Conservation (phyloP, 2,113 vertebrate genomes). For the Rhinogobius similis region DNA sequence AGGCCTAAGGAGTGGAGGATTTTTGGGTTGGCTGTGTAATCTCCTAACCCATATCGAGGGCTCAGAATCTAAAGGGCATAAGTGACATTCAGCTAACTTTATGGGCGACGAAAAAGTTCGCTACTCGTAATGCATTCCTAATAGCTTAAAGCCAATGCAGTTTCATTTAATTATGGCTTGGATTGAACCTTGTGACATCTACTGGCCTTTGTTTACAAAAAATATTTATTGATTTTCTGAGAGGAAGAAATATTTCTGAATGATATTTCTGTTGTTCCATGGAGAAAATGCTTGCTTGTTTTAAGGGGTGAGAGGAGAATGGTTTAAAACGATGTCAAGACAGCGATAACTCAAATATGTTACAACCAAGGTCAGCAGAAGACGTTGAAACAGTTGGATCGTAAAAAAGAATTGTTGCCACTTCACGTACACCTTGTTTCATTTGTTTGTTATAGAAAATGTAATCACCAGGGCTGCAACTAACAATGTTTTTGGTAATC, state of each 20-base stretch:
- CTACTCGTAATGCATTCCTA: neutral
- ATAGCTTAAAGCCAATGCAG: neutral
- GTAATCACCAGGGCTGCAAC: no score
- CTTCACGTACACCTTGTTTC: neutral
- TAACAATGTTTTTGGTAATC: no score
- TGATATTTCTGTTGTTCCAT: neutral
- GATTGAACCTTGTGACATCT: neutral
- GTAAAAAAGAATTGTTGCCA: neutral
- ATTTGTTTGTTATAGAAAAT: neutral
- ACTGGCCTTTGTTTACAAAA: neutral
- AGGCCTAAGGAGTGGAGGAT: conserved; percentile 32
- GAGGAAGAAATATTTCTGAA: neutral
- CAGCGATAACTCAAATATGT: neutral
- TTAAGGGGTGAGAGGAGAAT: neutral
- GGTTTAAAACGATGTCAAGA: neutral
- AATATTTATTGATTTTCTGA: neutral
- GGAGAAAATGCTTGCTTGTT: neutral
- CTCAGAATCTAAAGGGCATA: neutral
- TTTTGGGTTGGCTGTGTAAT: conserved; percentile 46
- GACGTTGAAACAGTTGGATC: neutral
- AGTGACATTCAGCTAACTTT: conserved; percentile 10
- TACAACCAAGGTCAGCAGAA: neutral
- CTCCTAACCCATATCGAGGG: conserved; percentile 15
- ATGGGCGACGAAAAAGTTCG: neutral
- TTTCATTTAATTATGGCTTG: neutral